phyloP scores from a whole-genome alignment of 2,113 vertebrate species.

The Equus quagga region DNA sequence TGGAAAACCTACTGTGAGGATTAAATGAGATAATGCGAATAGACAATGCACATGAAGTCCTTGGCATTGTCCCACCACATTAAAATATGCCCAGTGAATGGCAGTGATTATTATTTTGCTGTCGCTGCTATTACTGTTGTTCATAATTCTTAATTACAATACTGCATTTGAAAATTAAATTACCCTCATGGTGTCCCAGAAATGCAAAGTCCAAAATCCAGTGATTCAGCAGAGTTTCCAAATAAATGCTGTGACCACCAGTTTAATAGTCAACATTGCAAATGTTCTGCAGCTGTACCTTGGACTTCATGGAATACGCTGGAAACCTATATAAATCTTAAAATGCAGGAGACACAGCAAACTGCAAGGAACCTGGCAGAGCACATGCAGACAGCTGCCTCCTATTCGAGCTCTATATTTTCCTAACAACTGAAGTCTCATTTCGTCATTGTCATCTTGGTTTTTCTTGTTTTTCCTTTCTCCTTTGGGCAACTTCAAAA shows the following conservation, averaged over 20 bases:
- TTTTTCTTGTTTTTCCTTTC: background rate
- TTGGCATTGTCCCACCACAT: background rate
- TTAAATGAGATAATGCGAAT: background rate
- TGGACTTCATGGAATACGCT: background rate
- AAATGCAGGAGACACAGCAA: background rate
- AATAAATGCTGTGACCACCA: background rate
- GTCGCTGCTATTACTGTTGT: background rate
- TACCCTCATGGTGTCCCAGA: background rate
- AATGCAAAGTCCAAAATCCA: background rate
- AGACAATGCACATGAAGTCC: background rate
- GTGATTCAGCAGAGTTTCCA: background rate
- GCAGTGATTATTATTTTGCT: background rate
- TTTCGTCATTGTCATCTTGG: background rate
- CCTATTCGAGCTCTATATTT: background rate
- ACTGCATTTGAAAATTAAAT: background rate
- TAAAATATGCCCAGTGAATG: background rate
- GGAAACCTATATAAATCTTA: background rate
- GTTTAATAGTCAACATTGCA: background rate
- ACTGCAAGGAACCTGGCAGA: background rate
- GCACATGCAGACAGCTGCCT: background rate
- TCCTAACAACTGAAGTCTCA: background rate
- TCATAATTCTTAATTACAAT: slow-evolving; percentile 42
- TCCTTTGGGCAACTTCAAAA: background rate
- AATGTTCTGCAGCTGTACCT: background rate
- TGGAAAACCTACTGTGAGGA: slow-evolving; percentile 16